A percentile compares a stretch with the other conserved stretches of the same genome.
phyloP scores from a whole-genome alignment of 2,797 vertebrate species.

The Lemur catta region DNA sequence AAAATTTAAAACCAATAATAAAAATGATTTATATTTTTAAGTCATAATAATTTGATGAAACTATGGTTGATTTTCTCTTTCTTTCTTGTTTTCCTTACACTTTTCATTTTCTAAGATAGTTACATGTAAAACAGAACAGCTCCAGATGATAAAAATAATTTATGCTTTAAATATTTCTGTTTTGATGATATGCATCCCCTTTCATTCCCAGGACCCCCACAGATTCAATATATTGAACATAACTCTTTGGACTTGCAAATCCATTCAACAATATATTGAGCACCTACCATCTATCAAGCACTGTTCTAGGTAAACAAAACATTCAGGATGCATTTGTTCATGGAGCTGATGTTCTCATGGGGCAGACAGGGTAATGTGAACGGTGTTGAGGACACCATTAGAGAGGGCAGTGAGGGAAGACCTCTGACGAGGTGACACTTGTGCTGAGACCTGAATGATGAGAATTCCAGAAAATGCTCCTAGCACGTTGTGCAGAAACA shows the following conservation, averaged over 20 bases:
- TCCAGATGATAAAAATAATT: not conserved
- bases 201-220: not conserved
- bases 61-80: not conserved
- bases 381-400: not conserved
- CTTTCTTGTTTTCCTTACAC: not conserved
- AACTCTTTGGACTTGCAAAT: not conserved
- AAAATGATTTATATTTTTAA: not conserved
- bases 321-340: not conserved
- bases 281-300: not conserved
- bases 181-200: not conserved
- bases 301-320: not conserved
- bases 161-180: not conserved
- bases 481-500: not conserved
- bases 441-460: not conserved
- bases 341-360: not conserved
- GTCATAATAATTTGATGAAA: not conserved
- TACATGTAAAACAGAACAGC: not conserved
- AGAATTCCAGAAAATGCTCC: not conserved
- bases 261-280: not conserved
- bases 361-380: not conserved
- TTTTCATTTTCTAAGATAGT: constrained; percentile 19
- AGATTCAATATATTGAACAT: not conserved
- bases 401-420: not conserved
- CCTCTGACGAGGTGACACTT: not conserved
- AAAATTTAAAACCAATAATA: not conserved